A percentile compares a stretch with the other conserved stretches of the same genome.
phyloP scores from a whole-genome alignment of 2,113 vertebrate species.

The Petromus typicus region DNA sequence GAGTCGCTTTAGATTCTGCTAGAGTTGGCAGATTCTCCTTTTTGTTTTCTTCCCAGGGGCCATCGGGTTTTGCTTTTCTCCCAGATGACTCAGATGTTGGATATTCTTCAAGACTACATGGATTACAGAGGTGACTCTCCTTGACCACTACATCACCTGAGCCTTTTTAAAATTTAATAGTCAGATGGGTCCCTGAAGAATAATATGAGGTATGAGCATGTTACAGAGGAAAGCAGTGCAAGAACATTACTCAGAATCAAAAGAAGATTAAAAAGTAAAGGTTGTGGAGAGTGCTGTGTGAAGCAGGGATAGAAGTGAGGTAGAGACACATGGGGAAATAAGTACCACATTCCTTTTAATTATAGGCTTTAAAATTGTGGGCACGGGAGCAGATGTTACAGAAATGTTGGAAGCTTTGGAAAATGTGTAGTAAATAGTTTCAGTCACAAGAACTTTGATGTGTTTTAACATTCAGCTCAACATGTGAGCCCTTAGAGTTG shows the following conservation, averaged over 20 bases:
- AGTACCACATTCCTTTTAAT: not conserved
- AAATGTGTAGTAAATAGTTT: not conserved
- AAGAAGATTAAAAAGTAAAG: not conserved
- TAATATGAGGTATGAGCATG: not conserved
- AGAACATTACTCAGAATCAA: not conserved
- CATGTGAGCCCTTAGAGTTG: not conserved
- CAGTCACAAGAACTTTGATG: not conserved
- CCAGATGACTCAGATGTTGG: constrained; percentile 96
- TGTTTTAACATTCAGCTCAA: not conserved
- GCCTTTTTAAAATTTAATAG: not conserved
- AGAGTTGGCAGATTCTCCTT: not conserved
- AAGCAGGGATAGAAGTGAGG: not conserved
- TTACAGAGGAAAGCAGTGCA: not conserved
- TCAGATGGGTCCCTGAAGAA: not conserved
- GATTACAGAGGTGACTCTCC: constrained; percentile 91
- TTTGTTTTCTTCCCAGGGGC: constrained; percentile 86
- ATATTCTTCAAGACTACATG: constrained; percentile 97
- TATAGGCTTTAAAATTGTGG: not conserved
- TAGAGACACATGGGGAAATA: not conserved
- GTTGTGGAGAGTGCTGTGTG: not conserved
- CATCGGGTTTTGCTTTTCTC: constrained; percentile 96
- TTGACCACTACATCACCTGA: not conserved
- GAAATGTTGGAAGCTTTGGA: not conserved
- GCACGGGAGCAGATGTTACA: not conserved
- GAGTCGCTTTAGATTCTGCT: not conserved